Evolutionary conservation across 1,140 invertebrate genomes (phyloP), one percentile per base, ranked within the genome.

Genomic region (Drosophila cardini): DNA sequence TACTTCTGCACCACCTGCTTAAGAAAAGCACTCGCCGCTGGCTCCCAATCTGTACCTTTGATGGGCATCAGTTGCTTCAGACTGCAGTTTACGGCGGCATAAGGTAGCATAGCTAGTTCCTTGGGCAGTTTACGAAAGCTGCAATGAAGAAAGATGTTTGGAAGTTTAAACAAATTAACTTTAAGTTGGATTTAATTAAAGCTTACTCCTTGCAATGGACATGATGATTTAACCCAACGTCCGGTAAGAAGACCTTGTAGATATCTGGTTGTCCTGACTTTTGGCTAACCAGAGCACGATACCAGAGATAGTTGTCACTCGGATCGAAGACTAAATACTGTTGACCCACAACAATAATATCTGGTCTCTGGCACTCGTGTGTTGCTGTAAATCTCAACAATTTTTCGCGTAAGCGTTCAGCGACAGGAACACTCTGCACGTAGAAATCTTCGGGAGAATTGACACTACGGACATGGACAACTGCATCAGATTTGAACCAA

Each of bases 1-100:
- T 75, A 90, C 79, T 78, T 77, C 2, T 79, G 69, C 26, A 85
- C 71, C 11, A 91, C 18, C 43, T 80, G 76, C 11, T 78, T 71
- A 0, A 91, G 40, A 5, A 87, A 73, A 5, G 38, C 45, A n/a
- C 30, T 65, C 4, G 82, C 89, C 10, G 48, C 13, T 10, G 67
- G 32, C 6, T 57, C 53, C 91, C 91, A 92, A 9, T 57, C 34
- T 4, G 57, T 30, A 4, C 18, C 58, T 0, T 67, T 34, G 7
- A n/a, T 42, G 9, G 91, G 80, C 61, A 71, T 71, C 30, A 91
- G 16, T 10, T 89, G 80, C 8, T 73, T 53, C 0, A 92, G 56
- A 13, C 61, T 68, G 52, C 91, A 92, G 21, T 71, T 76, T 2
- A 89, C 74, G 1, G 86, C 83, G 1, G 75, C 70, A 63, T 76